These are phyloP conservation scores for Pseudorhiza aurosa DNA, from an alignment of 30 jellyfish, hydroid and myxozoan species.

Conservation along the genomic window DNA sequence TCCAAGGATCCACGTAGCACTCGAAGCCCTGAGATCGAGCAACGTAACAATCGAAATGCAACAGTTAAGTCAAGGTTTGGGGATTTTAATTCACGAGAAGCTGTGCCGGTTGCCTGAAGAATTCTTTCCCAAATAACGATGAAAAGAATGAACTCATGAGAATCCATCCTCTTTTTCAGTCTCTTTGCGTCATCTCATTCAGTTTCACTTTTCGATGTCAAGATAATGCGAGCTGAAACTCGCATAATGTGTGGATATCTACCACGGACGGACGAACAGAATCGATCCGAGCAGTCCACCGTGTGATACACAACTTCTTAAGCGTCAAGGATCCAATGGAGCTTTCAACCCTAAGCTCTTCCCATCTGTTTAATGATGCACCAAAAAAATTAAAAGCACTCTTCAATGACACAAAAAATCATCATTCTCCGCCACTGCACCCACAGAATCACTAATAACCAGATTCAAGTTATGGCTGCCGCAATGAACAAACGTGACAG, in stretches of 20 bases:
- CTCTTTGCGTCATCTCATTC: slow-evolving; percentile 19
- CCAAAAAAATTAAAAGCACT: slow-evolving; percentile 2
- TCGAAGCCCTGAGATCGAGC: neutral
- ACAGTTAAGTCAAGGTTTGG: slow-evolving; percentile 8
- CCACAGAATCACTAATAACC: slow-evolving; percentile 10
- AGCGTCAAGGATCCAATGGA: slow-evolving; percentile 26
- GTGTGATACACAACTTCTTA: slow-evolving; percentile 17
- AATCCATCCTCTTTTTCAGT: slow-evolving; percentile 1
- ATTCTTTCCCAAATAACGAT: no score
- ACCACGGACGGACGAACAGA: slow-evolving; percentile 31
- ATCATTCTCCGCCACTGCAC: neutral
- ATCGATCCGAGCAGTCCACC: slow-evolving; percentile 18
- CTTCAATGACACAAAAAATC: neutral
- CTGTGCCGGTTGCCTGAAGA: neutral
- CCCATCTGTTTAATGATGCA: neutral
- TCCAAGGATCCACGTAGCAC: slow-evolving; percentile 13
- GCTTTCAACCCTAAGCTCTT: slow-evolving; percentile 37
- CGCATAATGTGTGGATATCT: slow-evolving; percentile 29
- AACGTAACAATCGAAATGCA: slow-evolving; percentile 15
- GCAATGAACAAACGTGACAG: slow-evolving; percentile 14
- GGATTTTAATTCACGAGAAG: slow-evolving; percentile 6
- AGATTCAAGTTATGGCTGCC: slow-evolving; percentile 32
- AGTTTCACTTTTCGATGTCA: slow-evolving; percentile 4
- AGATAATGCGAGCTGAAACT: neutral
- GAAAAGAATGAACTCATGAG: slow-evolving; percentile 1